These are phyloP conservation scores for Caenorhabditis afra DNA, from an alignment of 2,888 invertebrate species.

Conservation along the genomic window DNA sequence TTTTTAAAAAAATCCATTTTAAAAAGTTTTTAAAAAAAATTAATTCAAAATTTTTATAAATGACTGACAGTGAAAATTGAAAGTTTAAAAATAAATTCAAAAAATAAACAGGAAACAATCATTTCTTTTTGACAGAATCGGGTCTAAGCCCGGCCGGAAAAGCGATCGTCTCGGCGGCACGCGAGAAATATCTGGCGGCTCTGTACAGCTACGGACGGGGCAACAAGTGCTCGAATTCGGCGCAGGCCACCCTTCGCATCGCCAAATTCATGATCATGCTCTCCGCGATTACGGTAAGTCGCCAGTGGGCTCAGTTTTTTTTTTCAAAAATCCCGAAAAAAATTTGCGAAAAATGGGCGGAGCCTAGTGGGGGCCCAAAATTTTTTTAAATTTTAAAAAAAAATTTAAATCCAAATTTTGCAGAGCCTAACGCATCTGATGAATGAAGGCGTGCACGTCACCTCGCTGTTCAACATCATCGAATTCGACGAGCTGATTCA, in stretches of 20 bases:
- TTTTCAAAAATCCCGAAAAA: background rate
- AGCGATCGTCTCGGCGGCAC: constrained; percentile 45
- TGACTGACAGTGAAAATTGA: no score
- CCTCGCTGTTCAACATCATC: constrained; percentile 66
- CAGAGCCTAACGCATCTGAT: constrained; percentile 65
- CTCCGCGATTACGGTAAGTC: constrained; percentile 67
- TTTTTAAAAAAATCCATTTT: no score
- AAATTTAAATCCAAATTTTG: constrained; percentile 10
- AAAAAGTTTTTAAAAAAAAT: no score
- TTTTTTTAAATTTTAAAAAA: background rate
- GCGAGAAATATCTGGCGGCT: constrained; percentile 62
- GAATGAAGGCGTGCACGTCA: constrained; percentile 65
- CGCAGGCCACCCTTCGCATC: constrained; percentile 65
- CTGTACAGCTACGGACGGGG: constrained; percentile 63
- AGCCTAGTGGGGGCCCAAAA: no score
- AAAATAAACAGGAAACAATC: no score
- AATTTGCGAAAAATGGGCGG: no score
- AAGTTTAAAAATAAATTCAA: no score
- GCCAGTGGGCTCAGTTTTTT: background rate
- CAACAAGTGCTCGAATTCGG: constrained; percentile 51
- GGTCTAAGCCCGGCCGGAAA: constrained; percentile 60
- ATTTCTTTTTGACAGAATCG: no score
- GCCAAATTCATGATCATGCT: constrained; percentile 70
- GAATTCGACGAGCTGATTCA: constrained; percentile 68
- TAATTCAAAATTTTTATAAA: no score